Conservation (phyloP, 2,888 invertebrate species). For the Octonoba sinensis region DNA sequence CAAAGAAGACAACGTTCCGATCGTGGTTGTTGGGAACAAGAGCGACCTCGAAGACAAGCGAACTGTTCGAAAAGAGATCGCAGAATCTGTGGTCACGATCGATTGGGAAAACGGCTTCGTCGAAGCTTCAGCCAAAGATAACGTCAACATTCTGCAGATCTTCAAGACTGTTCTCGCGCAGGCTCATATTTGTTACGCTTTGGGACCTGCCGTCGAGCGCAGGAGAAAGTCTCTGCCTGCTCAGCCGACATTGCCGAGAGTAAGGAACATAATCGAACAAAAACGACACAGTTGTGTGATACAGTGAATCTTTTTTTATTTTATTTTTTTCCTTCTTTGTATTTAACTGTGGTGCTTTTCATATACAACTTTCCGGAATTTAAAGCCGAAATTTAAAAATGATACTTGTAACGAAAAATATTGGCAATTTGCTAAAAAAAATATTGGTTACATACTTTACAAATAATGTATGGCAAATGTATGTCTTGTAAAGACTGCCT, state of each 20-base stretch:
- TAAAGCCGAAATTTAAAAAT: too few species aligned
- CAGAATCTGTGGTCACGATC: constrained; percentile 62
- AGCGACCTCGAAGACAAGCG: constrained; percentile 75
- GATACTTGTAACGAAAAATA: too few species aligned
- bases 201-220: constrained; percentile 53
- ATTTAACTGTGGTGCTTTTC: too few species aligned
- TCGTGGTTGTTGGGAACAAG: constrained; percentile 90
- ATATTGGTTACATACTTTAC: too few species aligned
- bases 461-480: too few species aligned
- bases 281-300: constrained; percentile 66
- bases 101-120: constrained; percentile 66
- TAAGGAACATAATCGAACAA: constrained; percentile 36
- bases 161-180: constrained; percentile 61
- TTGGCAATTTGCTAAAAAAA: too few species aligned
- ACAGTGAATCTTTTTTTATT: constrained; percentile 41
- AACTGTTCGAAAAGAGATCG: constrained; percentile 56
- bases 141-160: constrained; percentile 46
- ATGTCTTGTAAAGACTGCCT: too few species aligned
- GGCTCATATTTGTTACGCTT: constrained; percentile 63
- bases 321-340: too few species aligned
- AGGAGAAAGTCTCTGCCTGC: constrained; percentile 64
- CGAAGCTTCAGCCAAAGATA: constrained; percentile 63
- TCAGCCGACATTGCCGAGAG: constrained; percentile 48
- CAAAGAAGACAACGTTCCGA: constrained; percentile 74
- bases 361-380: too few species aligned